phyloP scores from a whole-genome alignment of 2,888 invertebrate genomes.

The Eupithecia exiguata region DNA sequence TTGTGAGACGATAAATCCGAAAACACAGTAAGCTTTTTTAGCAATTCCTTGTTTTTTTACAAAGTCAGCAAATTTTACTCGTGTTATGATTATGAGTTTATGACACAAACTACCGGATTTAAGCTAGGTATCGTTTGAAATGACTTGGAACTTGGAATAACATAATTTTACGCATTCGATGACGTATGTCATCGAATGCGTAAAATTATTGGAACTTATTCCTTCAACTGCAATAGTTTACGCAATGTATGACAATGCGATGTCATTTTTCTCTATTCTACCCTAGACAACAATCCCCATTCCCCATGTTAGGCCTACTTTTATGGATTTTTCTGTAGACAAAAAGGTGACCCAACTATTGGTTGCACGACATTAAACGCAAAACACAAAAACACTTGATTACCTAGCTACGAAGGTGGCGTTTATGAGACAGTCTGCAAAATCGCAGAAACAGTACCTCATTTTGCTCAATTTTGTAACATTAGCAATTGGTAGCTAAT shows the following conservation, averaged over 20 bases:
- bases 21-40: not conserved
- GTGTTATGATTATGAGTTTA: no score
- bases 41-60: not conserved
- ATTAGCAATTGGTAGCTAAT: not conserved
- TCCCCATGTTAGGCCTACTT: no score
- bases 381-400: constrained; percentile 4
- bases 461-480: constrained; percentile 8
- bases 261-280: no score
- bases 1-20: not conserved
- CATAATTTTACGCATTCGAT: no score
- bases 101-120: not conserved
- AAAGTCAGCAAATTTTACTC: not conserved
- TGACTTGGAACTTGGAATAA: not conserved
- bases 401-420: not conserved
- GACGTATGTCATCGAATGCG: no score
- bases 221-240: no score
- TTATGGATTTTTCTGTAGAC: not conserved
- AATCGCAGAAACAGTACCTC: not conserved
- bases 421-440: not conserved
- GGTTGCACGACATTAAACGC: not conserved
- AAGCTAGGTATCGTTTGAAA: not conserved
- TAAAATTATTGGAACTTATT: no score
- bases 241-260: no score
- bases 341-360: not conserved
- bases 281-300: no score